A percentile compares a stretch with the other conserved stretches of the same genome.
These are phyloP conservation scores for Zapornia atra DNA, from an alignment of 2,113 vertebrate species.

Conservation along the genomic window DNA sequence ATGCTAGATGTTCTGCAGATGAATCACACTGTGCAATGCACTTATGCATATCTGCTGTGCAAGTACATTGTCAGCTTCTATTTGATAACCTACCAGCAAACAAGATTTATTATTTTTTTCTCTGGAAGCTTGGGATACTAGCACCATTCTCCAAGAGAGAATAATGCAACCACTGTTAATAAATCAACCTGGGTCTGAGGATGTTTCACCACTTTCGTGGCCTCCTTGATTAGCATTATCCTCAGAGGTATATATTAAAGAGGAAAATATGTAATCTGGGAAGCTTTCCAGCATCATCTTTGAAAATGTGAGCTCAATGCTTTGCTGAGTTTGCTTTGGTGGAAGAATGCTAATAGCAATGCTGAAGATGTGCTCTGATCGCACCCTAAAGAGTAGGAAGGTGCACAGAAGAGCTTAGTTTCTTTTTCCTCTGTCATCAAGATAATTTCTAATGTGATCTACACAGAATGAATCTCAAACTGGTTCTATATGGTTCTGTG, in stretches of 20 bases:
- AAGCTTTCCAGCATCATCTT: slow-evolving; percentile 53
- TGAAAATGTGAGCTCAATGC: slow-evolving; percentile 35
- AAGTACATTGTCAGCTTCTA: slow-evolving; percentile 40
- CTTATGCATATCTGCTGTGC: slow-evolving; percentile 52
- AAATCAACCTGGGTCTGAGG: not conserved
- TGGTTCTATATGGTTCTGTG: not conserved
- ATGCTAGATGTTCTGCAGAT: slow-evolving; percentile 51
- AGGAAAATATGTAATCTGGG: slow-evolving; percentile 59
- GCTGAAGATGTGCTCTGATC: slow-evolving; percentile 28
- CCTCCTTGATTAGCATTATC: slow-evolving; percentile 43
- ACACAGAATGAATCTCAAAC: not conserved
- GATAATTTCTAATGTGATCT: not conserved
- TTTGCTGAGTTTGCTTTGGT: slow-evolving; percentile 29
- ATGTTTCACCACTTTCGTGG: not conserved
- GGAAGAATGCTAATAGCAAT: slow-evolving; percentile 7
- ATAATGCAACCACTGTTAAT: slow-evolving; percentile 29
- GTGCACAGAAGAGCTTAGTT: not conserved
- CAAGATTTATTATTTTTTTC: not conserved
- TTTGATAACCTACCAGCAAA: slow-evolving; percentile 36
- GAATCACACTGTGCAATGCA: slow-evolving; percentile 39
- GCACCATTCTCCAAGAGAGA: not conserved
- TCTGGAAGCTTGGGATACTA: not conserved
- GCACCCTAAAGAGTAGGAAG: slow-evolving; percentile 18
- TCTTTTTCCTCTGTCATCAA: not conserved
- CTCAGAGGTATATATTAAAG: slow-evolving; percentile 61